Base-by-base conservation (phyloP, 2,113 vertebrate species). In the Holacanthus passer region DNA sequence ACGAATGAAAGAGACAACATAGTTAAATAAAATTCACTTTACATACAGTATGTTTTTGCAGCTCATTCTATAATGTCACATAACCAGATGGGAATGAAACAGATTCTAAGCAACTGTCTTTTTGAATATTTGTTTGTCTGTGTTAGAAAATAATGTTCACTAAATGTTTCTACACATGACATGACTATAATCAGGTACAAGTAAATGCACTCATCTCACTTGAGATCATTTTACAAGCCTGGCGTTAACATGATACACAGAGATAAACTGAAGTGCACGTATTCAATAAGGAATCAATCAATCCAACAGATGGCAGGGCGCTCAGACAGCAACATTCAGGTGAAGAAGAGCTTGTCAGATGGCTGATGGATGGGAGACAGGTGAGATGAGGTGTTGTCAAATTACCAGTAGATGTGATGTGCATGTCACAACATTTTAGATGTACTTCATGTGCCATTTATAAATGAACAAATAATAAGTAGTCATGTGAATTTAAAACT, bases 251-350 rank as follows among this genome's bases (percentile, higher is more conserved):
- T 53, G 24, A 27, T 0, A 60, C 50, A 66, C 20, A 3, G 29
- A 67, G 47, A 69, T 52, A 59, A 77, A 83, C 27, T 45, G 0
- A 48, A 48, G 47, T 48, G 35, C 39, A 71, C 20, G 16, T 65
- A 37, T 73, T 77, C 27, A 72, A 27, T 47, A 19, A 69, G 55
- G 82, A 81, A 55, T 81, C 88, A 90, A 91, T 91, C 89, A 90
- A 89, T 87, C 88, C 83, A 82, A 89, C 91, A 91, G 88, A 92
- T 85, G 88, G 82, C 78, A 85, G 83, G 64, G 77, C 37, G 72
- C 31, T 85, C 65, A 58, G 85, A 65, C n/a, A 29, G 77, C 64
- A 53, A 63, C 48, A 75, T 58, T 68, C 73, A 78, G 66, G 63
- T 32, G 76, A 43, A 29, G 52, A 53, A 22, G 4, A 16, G 72